Percentiles rank a stretch among this genome's conserved stretches.
These are phyloP conservation scores for Lepidochitona cinerea DNA, from an alignment of 2,888 invertebrate species.

Conservation along the genomic window DNA sequence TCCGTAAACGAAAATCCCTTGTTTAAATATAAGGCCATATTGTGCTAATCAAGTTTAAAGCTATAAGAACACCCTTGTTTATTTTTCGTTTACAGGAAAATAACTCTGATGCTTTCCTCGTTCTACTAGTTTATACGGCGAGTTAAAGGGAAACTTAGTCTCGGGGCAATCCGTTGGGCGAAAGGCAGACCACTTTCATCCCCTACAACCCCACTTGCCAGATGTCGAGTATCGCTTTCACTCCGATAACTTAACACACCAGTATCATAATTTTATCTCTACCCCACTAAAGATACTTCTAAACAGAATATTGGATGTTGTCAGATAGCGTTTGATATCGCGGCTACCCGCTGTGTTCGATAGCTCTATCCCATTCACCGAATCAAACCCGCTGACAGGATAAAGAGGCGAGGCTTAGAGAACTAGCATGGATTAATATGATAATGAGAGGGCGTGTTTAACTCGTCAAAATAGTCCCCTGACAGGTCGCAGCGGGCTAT, in stretches of 20 bases:
- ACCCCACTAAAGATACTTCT: background rate
- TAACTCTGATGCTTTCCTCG: background rate
- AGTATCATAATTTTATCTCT: background rate
- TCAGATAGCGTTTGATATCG: background rate
- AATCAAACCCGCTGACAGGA: background rate
- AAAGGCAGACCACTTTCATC: too few relatives aligned
- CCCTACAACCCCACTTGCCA: background rate
- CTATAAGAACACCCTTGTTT: background rate
- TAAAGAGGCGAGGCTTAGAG: background rate
- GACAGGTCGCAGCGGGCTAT: background rate
- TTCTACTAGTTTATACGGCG: too few relatives aligned
- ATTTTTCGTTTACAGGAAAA: background rate
- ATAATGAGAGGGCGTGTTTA: background rate
- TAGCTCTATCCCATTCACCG: background rate
- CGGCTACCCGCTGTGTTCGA: background rate
- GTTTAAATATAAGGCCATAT: conserved; percentile 1
- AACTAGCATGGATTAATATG: background rate
- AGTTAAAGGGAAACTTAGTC: too few relatives aligned
- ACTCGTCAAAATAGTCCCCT: background rate
- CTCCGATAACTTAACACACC: background rate
- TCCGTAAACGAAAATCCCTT: background rate
- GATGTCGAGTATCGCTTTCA: background rate
- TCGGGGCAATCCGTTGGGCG: too few relatives aligned
- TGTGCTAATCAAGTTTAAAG: background rate
- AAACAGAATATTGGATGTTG: background rate